These are phyloP conservation scores for Anoura caudifer DNA, from an alignment of 2,113 vertebrate species.

Conservation along the genomic window DNA sequence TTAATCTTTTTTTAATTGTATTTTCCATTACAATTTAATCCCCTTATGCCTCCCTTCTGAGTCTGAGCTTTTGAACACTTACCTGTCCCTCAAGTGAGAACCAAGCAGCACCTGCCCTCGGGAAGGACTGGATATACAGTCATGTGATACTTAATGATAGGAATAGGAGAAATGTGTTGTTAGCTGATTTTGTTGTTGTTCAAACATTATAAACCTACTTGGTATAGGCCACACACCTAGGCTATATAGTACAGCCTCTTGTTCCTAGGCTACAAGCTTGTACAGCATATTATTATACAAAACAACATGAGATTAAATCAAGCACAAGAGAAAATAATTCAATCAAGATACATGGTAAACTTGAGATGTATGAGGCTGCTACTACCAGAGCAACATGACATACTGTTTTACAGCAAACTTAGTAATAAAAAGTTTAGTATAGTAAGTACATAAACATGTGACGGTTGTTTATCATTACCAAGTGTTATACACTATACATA, in stretches of 20 bases:
- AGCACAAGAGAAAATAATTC: neutral
- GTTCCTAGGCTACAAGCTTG: neutral
- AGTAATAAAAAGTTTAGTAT: neutral
- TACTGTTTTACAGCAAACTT: neutral
- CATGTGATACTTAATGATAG: neutral
- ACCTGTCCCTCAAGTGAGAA: neutral
- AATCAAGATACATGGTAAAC: neutral
- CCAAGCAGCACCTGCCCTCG: neutral
- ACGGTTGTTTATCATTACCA: neutral
- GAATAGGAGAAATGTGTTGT: neutral
- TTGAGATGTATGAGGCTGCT: neutral
- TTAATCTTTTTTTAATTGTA: too few relatives aligned
- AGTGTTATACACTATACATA: neutral
- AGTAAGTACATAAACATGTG: neutral
- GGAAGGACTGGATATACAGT: neutral
- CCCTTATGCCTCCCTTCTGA: neutral
- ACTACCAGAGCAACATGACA: neutral
- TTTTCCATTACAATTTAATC: too few relatives aligned
- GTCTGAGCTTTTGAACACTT: neutral
- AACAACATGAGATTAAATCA: neutral
- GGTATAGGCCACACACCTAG: neutral
- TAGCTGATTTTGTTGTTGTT: neutral
- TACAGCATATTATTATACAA: neutral
- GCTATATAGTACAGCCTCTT: neutral
- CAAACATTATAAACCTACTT: neutral